Base-by-base conservation (phyloP, 2,113 vertebrate genomes). In the Probosciger aterrimus region DNA sequence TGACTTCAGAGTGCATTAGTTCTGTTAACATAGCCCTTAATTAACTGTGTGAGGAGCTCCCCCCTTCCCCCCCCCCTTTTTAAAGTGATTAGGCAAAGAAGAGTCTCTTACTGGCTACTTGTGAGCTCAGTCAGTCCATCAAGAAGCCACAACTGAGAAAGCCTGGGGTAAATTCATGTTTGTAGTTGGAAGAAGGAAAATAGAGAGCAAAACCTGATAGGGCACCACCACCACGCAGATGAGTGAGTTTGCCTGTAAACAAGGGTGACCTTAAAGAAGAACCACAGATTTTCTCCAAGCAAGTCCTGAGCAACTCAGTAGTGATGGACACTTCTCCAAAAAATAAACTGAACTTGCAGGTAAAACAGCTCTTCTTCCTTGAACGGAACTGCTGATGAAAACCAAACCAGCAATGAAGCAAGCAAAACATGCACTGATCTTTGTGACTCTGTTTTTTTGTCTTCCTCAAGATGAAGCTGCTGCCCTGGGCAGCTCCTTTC, bases 11-110 rank as follows among this genome's bases (percentile, higher is more conserved):
- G 39, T 28, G 60, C 57, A 71, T 91, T 76, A 90, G 81, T 67
- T 91, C 74, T 60, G 65, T 62, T 71, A 94, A 86, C 85, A 65
- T 0, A 63, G 73, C 20, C 70, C 82, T 91, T 71, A 81, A 93
- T 82, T 78, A 88, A 91, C 77, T 49, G 41, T 39, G 63, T 88
- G 64, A 86, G 49, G 49, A 68, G 68, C 8, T 69, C 2, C 28
- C 20, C 20, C 10, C 16, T n/a, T n/a, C n/a, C 23, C 39, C 23
- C 23, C 25, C 20, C 30, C 33, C 64, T 85, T 92, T 82, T 60
- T 3, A 53, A 89, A 90, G 82, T 52, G 50, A 88, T 83, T 80
- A 91, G 63, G 64, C 77, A 92, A 91, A 94, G 70, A 94, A 70
- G 78, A 31, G 37, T 52, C 73, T 94, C 53, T 86, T 65, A 78